Conservation (phyloP, 2,113 vertebrate species). For the Mormyrus lacerda region DNA sequence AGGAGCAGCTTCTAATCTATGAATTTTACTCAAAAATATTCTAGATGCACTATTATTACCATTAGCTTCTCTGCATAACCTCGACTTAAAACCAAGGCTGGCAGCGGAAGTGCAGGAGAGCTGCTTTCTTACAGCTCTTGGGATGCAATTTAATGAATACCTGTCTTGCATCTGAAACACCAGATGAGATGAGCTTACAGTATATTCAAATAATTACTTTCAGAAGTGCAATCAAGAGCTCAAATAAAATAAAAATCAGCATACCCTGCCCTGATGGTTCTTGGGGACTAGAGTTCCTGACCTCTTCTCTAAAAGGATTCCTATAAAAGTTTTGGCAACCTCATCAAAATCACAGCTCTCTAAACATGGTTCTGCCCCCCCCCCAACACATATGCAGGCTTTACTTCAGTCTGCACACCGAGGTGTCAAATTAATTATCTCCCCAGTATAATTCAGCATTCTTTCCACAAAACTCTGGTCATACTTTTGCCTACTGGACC, state of each 20-base stretch:
- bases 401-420: not conserved
- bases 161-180: not conserved
- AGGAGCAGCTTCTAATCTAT: not conserved
- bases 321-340: not conserved
- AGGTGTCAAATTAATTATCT: not conserved
- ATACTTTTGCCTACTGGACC: not conserved
- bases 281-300: not conserved
- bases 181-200: not conserved
- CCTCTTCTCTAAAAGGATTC: not conserved
- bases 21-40: not conserved
- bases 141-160: not conserved
- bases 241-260: not conserved
- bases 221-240: not conserved
- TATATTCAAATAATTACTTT: slow-evolving; percentile 1
- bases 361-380: not conserved
- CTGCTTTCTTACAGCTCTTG: not conserved
- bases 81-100: too few species aligned
- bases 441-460: not conserved
- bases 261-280: not conserved
- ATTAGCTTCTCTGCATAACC: not conserved
- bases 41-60: not conserved
- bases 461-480: not conserved
- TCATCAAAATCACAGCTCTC: not conserved
- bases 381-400: not conserved
- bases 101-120: not conserved